phyloP scores from a whole-genome alignment of 2,797 vertebrate species.

The Petrocephalus schoutedeni region DNA sequence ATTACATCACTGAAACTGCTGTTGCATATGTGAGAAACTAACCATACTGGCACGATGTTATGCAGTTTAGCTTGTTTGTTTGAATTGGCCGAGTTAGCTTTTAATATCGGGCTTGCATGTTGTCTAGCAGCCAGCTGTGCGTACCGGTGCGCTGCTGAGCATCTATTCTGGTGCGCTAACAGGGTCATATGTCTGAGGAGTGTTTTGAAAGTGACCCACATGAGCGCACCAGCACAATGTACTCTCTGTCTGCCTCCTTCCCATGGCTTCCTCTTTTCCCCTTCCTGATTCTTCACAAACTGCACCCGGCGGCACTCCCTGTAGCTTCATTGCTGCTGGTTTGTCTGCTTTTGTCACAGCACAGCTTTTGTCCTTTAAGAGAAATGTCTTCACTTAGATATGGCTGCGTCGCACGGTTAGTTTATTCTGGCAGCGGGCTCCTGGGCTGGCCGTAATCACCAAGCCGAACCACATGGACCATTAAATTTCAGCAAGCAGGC shows the following conservation, averaged over 20 bases:
- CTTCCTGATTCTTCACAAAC: constrained; percentile 45
- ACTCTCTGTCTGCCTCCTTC: constrained; percentile 50
- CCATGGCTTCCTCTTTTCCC: constrained; percentile 49
- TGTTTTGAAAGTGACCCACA: constrained; percentile 55
- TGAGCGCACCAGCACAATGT: constrained; percentile 60
- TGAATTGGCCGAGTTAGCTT: not conserved
- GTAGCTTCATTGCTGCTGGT: not conserved
- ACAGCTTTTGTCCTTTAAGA: not conserved
- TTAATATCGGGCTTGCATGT: not conserved
- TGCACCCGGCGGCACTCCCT: constrained; percentile 49
- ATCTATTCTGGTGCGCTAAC: constrained; percentile 54
- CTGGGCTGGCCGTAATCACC: not conserved
- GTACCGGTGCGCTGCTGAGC: constrained; percentile 9
- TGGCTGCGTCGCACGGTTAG: not conserved
- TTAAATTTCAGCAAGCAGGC: not conserved
- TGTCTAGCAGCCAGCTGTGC: not conserved
- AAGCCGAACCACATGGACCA: not conserved
- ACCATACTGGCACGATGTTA: not conserved
- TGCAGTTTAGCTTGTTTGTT: not conserved
- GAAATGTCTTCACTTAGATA: not conserved
- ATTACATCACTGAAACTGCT: not conserved
- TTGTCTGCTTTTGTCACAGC: not conserved
- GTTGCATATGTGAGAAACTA: not conserved
- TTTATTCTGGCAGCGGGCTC: not conserved
- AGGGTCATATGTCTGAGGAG: constrained; percentile 58